These are phyloP conservation scores for Gortyna flavago DNA, from an alignment of 2,888 invertebrate species.

Conservation along the genomic window DNA sequence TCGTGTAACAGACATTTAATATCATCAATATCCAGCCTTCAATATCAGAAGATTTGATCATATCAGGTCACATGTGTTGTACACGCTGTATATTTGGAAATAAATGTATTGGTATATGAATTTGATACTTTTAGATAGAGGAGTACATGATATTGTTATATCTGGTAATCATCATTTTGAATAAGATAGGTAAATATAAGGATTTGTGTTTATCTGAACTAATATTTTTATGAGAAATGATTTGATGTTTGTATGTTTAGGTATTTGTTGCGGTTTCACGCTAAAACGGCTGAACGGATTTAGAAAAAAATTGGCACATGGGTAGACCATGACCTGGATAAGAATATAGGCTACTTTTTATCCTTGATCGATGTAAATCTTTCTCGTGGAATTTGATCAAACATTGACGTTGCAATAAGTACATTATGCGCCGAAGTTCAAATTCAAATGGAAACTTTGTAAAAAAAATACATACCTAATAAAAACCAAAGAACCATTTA, in stretches of 20 bases:
- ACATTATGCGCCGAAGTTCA: neutral
- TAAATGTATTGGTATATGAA: conserved; percentile 16
- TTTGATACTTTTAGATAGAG: conserved; percentile 1
- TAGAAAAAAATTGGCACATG: no score
- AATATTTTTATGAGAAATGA: no score
- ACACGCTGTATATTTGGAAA: conserved; percentile 8
- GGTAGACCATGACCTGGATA: no score
- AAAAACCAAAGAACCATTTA: no score
- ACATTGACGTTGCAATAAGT: no score
- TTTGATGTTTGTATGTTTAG: no score
- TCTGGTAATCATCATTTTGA: neutral
- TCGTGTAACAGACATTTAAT: conserved; percentile 30
- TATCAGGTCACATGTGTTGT: conserved; percentile 46
- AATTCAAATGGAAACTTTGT: neutral
- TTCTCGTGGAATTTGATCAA: neutral
- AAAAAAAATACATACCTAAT: no score
- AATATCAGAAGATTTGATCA: conserved; percentile 41
- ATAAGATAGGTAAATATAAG: neutral
- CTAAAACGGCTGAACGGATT: no score
- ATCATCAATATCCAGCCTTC: conserved; percentile 37
- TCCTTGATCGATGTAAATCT: neutral
- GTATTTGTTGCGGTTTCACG: no score
- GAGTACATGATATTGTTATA: neutral
- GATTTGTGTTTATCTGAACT: neutral
- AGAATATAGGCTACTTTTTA: no score